phyloP scores from a whole-genome alignment of 2,888 invertebrate species.

The Hydropsyche betteni region DNA sequence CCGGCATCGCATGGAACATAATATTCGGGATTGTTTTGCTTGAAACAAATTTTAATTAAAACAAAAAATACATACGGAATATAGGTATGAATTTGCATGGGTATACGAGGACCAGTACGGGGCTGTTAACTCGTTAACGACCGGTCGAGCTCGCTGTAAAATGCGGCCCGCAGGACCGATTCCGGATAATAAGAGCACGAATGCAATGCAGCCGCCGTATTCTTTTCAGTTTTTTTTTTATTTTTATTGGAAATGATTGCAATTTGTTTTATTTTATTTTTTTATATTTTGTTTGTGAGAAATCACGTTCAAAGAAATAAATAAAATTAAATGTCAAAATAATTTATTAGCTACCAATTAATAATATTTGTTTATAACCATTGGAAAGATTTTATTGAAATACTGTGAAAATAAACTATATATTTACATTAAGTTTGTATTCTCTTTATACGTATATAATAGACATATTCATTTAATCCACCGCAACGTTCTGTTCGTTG shows the following conservation, averaged over 20 bases:
- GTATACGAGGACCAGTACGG: background rate
- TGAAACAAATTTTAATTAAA: too few species aligned
- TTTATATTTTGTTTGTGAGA: background rate
- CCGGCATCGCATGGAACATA: too few species aligned
- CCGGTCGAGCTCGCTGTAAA: background rate
- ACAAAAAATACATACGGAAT: background rate
- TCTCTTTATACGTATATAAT: too few species aligned
- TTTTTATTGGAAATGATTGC: background rate
- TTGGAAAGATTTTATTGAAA: too few species aligned
- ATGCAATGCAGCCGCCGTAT: background rate
- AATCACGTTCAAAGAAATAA: background rate
- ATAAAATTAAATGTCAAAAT: background rate
- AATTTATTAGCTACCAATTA: too few species aligned
- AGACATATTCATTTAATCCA: too few species aligned
- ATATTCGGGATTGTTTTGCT: too few species aligned
- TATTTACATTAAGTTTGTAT: too few species aligned
- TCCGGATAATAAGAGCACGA: constrained; percentile 9
- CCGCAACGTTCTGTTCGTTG: too few species aligned
- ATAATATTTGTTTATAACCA: too few species aligned
- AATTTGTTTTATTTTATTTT: background rate
- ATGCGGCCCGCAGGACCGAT: constrained; percentile 9
- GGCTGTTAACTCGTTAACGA: constrained; percentile 11
- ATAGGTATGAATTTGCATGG: background rate
- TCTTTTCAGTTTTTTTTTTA: background rate
- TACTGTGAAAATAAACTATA: too few species aligned